phyloP scores from a whole-genome alignment of 2,888 invertebrate genomes.

The Arctia plantaginis region DNA sequence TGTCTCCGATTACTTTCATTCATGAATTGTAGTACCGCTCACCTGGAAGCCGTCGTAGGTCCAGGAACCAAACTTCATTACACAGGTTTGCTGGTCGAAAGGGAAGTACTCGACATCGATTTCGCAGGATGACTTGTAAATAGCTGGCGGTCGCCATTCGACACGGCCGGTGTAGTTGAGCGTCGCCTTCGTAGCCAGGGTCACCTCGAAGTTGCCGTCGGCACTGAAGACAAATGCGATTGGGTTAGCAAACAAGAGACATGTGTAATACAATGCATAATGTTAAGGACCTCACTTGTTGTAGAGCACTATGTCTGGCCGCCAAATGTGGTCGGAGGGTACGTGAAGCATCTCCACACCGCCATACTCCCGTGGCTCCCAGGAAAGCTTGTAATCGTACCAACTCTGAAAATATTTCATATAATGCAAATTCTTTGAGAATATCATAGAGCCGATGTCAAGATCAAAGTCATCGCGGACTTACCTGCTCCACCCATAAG shows the following conservation, averaged over 20 bases:
- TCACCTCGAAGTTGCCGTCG: constrained; percentile 97
- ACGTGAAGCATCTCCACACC: constrained; percentile 98
- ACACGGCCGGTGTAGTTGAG: constrained; percentile 95
- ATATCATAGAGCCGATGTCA: background rate
- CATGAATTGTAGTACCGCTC: background rate
- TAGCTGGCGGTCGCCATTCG: constrained; percentile 98
- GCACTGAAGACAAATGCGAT: constrained; percentile 87
- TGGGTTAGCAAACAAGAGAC: background rate
- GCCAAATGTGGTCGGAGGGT: constrained; percentile 98
- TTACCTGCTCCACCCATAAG: constrained; percentile 93
- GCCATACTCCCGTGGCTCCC: constrained; percentile 98
- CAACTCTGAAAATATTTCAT: constrained; percentile 88
- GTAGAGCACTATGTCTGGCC: constrained; percentile 97
- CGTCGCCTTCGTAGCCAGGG: constrained; percentile 95
- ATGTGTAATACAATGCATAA: background rate
- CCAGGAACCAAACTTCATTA: constrained; percentile 97
- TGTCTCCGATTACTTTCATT: too few species aligned
- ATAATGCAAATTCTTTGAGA: constrained; percentile 4
- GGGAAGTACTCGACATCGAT: constrained; percentile 97
- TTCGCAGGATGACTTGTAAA: constrained; percentile 97
- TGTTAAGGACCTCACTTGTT: constrained; percentile 90
- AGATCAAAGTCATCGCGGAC: background rate
- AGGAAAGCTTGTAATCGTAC: constrained; percentile 97
- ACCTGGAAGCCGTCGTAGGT: constrained; percentile 98
- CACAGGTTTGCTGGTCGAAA: constrained; percentile 97